Evolutionary conservation across 2,113 vertebrate species (phyloP), one percentile per base, ranked within the genome.

Genomic region (Scartelaos histophorus): DNA sequence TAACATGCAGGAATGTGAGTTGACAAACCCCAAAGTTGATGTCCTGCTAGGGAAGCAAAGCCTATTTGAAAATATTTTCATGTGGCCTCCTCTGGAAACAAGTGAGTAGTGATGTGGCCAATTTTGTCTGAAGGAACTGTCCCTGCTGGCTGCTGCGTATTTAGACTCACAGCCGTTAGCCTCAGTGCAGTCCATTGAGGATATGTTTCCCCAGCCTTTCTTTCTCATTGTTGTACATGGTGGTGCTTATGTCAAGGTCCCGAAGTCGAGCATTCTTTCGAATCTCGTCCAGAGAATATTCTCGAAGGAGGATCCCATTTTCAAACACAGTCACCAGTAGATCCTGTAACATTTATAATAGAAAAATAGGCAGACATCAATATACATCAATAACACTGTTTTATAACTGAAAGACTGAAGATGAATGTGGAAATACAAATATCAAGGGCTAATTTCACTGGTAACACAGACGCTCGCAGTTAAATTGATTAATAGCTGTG

Each of bases 201-300:
- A 93, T 92, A 82, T 72, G 78, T 35, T 93, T 89, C 73, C 89
- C 88, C 74, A 88, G 84, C 61, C 72, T 77, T 70, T 89, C 86
- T 34, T 83, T 70, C 11, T 92, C 84, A 0, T 83, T 75, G 85
- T 91, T 91, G 83, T 92, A 84, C 45, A 71, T 67, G 34, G 69
- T 58, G 12, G 73, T 78, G 64, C n/a, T 69, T 22, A 83, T 10
- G 17, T 92, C 91, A 13, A 91, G 90, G 11, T 91, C 91, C 25
- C 67, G 65, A 46, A 94, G 87, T 45, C 82, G 85, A 22, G 93
- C 93, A 17, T 92, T 92, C 85, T 92, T 92, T 24, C 91, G 80
- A 81, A 94, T 92, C 84, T 94, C 92, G 54, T 94, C 92, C 84
- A 94, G 86, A 24, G 91, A 79, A 84, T 93, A 93, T 61, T 94